These are phyloP conservation scores for Nymphalis urticae DNA, from an alignment of 2,888 invertebrate genomes.

Conservation along the genomic window DNA sequence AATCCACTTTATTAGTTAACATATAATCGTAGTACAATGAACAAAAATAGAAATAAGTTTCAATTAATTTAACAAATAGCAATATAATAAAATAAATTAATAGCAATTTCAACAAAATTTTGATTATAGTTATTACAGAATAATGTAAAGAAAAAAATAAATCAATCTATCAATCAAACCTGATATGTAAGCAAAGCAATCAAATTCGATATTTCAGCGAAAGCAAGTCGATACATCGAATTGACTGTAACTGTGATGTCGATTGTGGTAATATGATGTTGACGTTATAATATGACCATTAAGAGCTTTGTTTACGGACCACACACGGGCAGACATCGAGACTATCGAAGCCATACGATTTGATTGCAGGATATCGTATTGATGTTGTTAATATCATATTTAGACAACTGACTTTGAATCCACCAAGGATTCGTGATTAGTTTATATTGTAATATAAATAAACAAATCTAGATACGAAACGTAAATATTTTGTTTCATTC, in stretches of 20 bases:
- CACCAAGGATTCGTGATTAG: slow-evolving; percentile 19
- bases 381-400: slow-evolving; percentile 68
- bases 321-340: slow-evolving; percentile 71
- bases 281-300: slow-evolving; percentile 70
- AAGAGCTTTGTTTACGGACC: slow-evolving; percentile 78
- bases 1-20: too few species aligned
- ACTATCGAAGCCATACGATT: slow-evolving; percentile 66
- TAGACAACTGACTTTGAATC: slow-evolving; percentile 43
- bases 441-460: slow-evolving; percentile 28
- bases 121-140: too few species aligned
- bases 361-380: slow-evolving; percentile 78
- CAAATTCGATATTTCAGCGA: slow-evolving; percentile 53
- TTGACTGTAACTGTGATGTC: slow-evolving; percentile 69
- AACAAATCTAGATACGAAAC: slow-evolving; percentile 1
- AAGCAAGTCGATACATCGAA: slow-evolving; percentile 51
- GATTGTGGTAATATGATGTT: slow-evolving; percentile 76
- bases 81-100: too few species aligned
- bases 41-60: too few species aligned
- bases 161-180: slow-evolving; percentile 11
- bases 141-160: background rate
- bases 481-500: slow-evolving; percentile 11
- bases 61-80: too few species aligned
- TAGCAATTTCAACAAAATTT: too few species aligned
- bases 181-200: slow-evolving; percentile 18
- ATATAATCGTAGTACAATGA: too few species aligned